These are phyloP conservation scores for Bagarius yarrelli DNA, from an alignment of 2,113 vertebrate species.

Conservation along the genomic window DNA sequence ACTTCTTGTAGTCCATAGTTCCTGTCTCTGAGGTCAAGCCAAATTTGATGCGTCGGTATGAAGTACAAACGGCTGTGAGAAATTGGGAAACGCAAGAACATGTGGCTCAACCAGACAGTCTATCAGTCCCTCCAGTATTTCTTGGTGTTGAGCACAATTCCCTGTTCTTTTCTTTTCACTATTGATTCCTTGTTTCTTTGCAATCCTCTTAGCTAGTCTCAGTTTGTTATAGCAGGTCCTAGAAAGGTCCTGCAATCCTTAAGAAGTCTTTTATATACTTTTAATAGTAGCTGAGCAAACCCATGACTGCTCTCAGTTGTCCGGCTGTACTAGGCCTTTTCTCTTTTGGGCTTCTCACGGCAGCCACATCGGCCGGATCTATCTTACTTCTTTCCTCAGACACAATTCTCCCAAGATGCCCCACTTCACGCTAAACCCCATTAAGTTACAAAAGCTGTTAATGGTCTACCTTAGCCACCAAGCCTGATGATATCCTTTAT, in stretches of 20 bases:
- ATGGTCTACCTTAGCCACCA: not conserved
- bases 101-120: not conserved
- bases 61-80: not conserved
- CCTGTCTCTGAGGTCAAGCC: not conserved
- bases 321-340: not conserved
- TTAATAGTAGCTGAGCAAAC: not conserved
- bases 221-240: not conserved
- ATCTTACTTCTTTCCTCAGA: not conserved
- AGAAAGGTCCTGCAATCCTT: not conserved
- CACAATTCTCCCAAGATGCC: not conserved
- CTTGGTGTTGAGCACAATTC: not conserved
- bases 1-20: not conserved
- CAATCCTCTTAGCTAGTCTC: not conserved
- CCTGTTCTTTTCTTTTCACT: not conserved
- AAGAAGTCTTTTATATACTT: constrained; percentile 3
- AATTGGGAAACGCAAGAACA: not conserved
- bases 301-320: not conserved
- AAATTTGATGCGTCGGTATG: not conserved
- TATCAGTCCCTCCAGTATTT: not conserved
- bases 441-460: constrained; percentile 1
- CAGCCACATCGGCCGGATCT: not conserved
- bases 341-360: not conserved
- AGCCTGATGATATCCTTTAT: constrained; percentile 2
- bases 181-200: not conserved
- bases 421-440: not conserved